Conservation (phyloP, 2,888 invertebrate genomes). For the Acleris emargana region DNA sequence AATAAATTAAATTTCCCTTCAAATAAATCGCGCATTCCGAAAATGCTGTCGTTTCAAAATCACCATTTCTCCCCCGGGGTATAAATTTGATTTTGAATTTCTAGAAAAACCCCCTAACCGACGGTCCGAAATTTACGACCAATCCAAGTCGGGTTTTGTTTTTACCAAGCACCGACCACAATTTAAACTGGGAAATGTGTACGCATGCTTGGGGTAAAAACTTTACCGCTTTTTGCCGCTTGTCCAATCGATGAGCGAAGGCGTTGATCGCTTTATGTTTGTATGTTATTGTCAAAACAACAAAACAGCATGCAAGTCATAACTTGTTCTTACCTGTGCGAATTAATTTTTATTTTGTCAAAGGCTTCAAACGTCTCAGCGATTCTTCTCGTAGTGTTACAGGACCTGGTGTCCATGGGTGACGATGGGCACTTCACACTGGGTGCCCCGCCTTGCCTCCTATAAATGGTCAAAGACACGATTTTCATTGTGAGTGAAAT, state of each 20-base stretch:
- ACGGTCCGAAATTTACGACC: conserved; percentile 67
- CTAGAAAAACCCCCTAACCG: conserved; percentile 59
- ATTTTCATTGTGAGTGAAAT: no score
- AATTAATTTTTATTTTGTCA: no score
- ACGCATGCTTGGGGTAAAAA: conserved; percentile 62
- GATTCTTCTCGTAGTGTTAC: no score
- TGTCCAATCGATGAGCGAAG: conserved; percentile 35
- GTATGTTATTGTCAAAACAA: no score
- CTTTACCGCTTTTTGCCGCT: conserved; percentile 44
- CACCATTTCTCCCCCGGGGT: conserved; percentile 39
- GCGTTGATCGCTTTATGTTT: conserved; percentile 1
- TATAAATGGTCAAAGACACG: no score
- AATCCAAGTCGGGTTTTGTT: conserved; percentile 61
- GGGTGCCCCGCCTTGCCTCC: no score
- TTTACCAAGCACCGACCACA: conserved; percentile 60
- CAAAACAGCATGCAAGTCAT: no score
- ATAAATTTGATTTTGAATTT: conserved; percentile 68
- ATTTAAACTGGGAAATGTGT: conserved; percentile 60
- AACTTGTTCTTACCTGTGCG: no score
- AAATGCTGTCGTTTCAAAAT: conserved; percentile 41
- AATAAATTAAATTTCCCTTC: background rate
- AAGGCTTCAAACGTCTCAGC: no score
- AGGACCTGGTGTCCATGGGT: no score
- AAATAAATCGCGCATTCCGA: conserved; percentile 41
- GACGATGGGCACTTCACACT: no score